Conservation (phyloP, 2,113 vertebrate genomes). For the Phycodurus eques region DNA sequence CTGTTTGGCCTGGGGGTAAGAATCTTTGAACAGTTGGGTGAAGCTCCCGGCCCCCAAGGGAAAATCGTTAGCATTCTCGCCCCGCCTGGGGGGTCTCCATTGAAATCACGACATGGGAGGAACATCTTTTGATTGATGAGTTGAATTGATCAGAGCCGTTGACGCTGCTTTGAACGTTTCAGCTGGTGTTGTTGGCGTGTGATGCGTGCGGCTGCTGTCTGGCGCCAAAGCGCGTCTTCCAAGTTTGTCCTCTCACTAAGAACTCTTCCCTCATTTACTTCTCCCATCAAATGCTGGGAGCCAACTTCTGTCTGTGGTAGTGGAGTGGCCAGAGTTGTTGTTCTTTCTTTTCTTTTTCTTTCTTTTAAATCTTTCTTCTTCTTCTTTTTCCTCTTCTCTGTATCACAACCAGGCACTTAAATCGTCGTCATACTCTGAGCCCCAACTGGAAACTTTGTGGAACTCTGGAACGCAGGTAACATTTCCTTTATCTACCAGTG, state of each 20-base stretch:
- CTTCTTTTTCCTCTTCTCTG: background rate
- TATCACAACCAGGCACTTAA: background rate
- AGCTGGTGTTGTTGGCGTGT: background rate
- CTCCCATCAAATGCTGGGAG: background rate
- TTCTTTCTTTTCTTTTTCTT: background rate
- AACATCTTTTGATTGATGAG: background rate
- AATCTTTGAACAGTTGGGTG: too few species aligned
- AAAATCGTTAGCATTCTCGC: too few species aligned
- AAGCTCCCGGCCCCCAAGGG: too few species aligned
- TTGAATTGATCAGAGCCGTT: background rate
- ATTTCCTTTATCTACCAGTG: background rate
- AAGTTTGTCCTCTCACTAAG: background rate
- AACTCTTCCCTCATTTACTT: background rate
- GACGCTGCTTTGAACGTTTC: background rate
- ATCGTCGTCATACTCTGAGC: background rate
- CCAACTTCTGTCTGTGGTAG: background rate
- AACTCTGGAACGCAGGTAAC: background rate
- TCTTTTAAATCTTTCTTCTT: background rate
- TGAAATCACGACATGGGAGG: too few species aligned
- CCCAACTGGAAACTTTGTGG: too few species aligned
- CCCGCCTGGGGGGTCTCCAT: too few species aligned
- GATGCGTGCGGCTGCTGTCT: background rate
- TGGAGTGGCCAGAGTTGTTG: background rate
- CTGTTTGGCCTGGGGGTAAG: too few species aligned
- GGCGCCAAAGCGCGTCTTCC: constrained; percentile 1